Base-by-base conservation (phyloP, 2,797 vertebrate species). In the Dryobates pubescens region DNA sequence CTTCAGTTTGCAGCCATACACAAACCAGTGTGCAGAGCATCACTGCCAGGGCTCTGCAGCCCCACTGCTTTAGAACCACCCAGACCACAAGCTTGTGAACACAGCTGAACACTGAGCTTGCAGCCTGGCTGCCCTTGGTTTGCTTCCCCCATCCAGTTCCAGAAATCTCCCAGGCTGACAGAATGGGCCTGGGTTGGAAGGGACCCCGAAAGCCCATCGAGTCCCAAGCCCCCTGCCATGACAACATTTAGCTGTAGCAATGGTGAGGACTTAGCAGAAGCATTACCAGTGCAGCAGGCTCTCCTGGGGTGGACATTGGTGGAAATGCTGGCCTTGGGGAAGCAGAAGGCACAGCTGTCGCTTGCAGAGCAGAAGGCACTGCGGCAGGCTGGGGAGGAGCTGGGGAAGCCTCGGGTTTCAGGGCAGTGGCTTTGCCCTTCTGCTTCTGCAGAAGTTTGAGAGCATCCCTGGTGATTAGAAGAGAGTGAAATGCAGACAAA, bases 301-400 rank as follows among this genome's bases (percentile, higher is more conserved):
- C 98, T 75, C 98, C 98, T 32, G 98, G 98, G 22, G 98, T 95
- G 70, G 99, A 99, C 10, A 98, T 24, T 19, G 99, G 97, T 54
- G 98, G 98, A 93, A 98, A 89, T 90, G 98, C 94, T 78, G 99
- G 98, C 76, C 98, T 98, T 19, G 98, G 96, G 36, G 98, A 96
- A 49, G 96, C 72, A 70, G 96, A 93, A 17, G 97, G 29, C 51
- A 91, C 36, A 5, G 96, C 47, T 22, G 95, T 9, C 78, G 92
- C 41, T 80, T 29, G 90, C 0, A 64, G 27, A n/a, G 92, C 57
- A 41, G 70, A 73, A 82, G 76, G 91, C 13, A 92, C 89, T 75
- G 76, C 9, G 19, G 89, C 32, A 83, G 78, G 72, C 57, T 54
- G 82, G 11, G 82, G 73, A 68, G 97, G 79, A 49, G 94, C 72